Conservation (phyloP, 2,113 vertebrate genomes). For the Antechinus flavipes region DNA sequence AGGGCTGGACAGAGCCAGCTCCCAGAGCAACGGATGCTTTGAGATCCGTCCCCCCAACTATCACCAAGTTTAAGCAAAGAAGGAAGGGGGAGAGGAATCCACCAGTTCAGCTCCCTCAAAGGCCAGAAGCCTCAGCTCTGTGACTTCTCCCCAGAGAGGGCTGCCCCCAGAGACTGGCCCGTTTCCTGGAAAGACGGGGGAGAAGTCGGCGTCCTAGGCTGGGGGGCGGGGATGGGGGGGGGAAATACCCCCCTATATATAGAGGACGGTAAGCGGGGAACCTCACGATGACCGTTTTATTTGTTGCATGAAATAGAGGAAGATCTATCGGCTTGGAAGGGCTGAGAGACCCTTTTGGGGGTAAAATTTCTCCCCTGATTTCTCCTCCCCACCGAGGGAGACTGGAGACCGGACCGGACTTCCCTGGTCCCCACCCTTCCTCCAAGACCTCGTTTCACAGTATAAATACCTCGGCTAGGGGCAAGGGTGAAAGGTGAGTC, state of each 20-base stretch:
- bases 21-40: background rate
- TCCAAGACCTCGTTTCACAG: slow-evolving; percentile 74
- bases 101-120: background rate
- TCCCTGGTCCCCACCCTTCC: background rate
- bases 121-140: slow-evolving; percentile 65
- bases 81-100: background rate
- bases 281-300: slow-evolving; percentile 29
- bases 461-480: slow-evolving; percentile 71
- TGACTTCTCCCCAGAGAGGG: slow-evolving; percentile 52
- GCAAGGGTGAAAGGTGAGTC: slow-evolving; percentile 33
- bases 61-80: background rate
- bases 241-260: background rate
- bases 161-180: too few species aligned
- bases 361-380: background rate
- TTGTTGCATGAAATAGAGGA: background rate
- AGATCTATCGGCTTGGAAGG: background rate
- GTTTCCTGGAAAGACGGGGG: slow-evolving; percentile 31
- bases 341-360: background rate
- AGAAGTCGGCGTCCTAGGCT: slow-evolving; percentile 77
- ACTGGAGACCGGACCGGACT: background rate
- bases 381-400: background rate
- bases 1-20: background rate
- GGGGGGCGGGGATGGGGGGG: slow-evolving; percentile 13
- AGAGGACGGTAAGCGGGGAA: background rate
- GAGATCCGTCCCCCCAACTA: background rate